Percentiles rank a stretch among this genome's conserved stretches.
Evolutionary conservation across 2,113 vertebrate species (phyloP).

Genomic region (Rhinolophus sinicus): DNA sequence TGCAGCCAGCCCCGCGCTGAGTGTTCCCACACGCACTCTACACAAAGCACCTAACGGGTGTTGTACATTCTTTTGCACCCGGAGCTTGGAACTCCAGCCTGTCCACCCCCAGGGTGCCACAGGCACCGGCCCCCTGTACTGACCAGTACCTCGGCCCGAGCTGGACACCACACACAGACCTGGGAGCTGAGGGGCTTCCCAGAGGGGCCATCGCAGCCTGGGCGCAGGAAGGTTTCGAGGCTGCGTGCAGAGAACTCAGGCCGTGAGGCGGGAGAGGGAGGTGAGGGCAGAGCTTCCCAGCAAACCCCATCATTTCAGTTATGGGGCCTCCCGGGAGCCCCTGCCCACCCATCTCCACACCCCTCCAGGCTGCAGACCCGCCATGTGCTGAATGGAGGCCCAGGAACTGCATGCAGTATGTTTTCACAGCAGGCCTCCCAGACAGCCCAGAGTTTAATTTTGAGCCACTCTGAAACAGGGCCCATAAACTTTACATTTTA

Average conservation of each 20-base stretch:
- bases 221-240: not conserved
- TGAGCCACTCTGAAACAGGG: not conserved
- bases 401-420: accelerated
- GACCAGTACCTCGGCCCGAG: not conserved
- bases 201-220: not conserved
- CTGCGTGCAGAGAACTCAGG: not conserved
- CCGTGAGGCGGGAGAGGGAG: not conserved
- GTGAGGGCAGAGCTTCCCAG: not conserved
- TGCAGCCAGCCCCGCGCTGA: no score
- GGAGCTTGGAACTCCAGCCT: not conserved
- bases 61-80: accelerated
- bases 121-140: no score
- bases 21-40: accelerated
- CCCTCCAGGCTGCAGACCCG: not conserved
- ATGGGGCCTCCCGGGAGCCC: not conserved
- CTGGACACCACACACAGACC: not conserved
- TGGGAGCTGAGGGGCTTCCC: not conserved
- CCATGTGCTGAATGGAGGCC: not conserved
- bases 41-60: accelerated
- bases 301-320: not conserved
- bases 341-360: accelerated
- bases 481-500: not conserved
- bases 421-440: not conserved
- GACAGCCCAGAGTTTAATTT: not conserved
- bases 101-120: accelerated